phyloP scores from a whole-genome alignment of 2,113 vertebrate species.

The Marcusenius ussheri region DNA sequence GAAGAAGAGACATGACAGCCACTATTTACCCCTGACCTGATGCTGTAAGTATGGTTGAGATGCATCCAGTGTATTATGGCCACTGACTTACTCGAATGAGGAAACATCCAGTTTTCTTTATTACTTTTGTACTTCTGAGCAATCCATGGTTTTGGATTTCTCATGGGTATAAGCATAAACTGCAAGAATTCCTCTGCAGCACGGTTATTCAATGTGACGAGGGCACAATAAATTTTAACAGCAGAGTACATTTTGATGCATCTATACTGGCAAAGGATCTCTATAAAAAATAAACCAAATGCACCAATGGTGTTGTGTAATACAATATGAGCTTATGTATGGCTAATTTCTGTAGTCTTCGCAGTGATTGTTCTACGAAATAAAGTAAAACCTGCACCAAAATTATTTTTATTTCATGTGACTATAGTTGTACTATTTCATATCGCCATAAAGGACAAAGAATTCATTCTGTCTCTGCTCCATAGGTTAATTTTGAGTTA shows the following conservation, averaged over 20 bases:
- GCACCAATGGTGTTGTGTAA: neutral
- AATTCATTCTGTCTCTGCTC: neutral
- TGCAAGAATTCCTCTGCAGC: neutral
- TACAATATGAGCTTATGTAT: neutral
- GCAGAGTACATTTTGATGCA: neutral
- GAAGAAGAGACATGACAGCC: neutral
- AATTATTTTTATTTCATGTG: neutral
- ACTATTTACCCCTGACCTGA: neutral
- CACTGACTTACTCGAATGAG: neutral
- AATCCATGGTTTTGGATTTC: neutral
- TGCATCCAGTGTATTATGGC: neutral
- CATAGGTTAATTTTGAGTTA: neutral
- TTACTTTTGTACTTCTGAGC: neutral
- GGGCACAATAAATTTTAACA: neutral
- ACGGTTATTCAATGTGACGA: neutral
- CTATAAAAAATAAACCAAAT: neutral
- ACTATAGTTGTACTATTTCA: neutral
- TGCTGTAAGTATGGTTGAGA: neutral
- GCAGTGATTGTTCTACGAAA: neutral
- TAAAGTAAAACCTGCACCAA: neutral
- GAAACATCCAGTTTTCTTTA: neutral
- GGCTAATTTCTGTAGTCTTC: neutral
- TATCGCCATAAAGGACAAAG: neutral
- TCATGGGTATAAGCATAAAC: neutral
- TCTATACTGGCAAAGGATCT: neutral